Evolutionary conservation across 2,113 vertebrate species (phyloP), one percentile per base, ranked within the genome.

Genomic region (Triplophysa dalaica): DNA sequence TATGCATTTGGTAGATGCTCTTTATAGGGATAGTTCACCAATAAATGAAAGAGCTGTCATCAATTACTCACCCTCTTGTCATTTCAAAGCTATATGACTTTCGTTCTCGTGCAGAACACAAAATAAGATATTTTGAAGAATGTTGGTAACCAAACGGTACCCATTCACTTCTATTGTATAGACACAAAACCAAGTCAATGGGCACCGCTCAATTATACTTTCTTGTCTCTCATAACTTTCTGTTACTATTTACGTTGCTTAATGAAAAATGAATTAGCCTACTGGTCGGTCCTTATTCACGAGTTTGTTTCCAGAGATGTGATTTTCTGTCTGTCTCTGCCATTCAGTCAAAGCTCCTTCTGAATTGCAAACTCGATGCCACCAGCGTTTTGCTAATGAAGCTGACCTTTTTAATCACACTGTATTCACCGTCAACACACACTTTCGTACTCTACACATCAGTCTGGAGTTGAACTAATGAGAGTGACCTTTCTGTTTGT

Each of bases 401-500:
- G 77, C 85, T 92, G 92, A 92, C 91, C 91, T 92, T 92, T 92
- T 84, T 68, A 85, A 89, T 88, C 86, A 81, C 52, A 56, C 88
- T 85, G 78, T 78, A 78, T 83, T 80, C 79, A 77, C 73, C 67
- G 67, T 64, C 66, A 67, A 75, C 73, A 65, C 75, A 58, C 77
- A 67, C 63, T 73, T 24, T 56, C 43, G 69, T n/a, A 67, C 58
- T n/a, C 13, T 63, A 61, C 76, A 62, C 50, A 75, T 63, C 75
- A 73, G 63, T 75, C 75, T 75, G 24, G 64, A 79, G 72, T 68
- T 82, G 85, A 85, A 79, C 79, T 93, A 90, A 92, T 92, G 90
- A 91, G 87, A 87, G 82, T 92, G 92, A 93, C 92, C 91, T 93
- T 93, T 92, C 89, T 87, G 85, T 91, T 90, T 88, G 84, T 75